Conservation (phyloP, 2,113 vertebrate genomes). For the Chlamydotis undulata region DNA sequence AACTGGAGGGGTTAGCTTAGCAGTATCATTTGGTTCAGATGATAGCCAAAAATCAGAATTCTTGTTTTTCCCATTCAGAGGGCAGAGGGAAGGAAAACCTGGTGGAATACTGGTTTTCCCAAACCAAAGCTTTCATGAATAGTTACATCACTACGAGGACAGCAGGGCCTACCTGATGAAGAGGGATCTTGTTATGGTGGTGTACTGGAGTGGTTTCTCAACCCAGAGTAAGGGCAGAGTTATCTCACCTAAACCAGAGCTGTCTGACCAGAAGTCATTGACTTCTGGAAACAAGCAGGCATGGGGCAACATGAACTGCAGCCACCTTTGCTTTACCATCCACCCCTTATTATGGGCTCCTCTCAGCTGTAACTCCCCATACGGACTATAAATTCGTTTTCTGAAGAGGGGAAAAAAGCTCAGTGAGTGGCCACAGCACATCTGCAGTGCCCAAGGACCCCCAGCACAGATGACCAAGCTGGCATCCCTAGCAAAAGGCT, state of each 20-base stretch:
- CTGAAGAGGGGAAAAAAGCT: background rate
- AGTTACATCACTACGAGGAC: background rate
- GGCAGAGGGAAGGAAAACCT: background rate
- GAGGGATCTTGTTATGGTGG: background rate
- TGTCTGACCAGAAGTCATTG: background rate
- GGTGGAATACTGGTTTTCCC: background rate
- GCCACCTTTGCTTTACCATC: background rate
- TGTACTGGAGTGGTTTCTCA: background rate
- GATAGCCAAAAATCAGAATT: background rate
- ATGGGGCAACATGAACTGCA: background rate
- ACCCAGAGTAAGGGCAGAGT: background rate
- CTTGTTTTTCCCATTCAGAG: background rate
- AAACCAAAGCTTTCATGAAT: background rate
- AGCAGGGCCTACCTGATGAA: background rate
- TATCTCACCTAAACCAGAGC: background rate
- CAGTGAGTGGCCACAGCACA: background rate
- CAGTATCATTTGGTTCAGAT: background rate
- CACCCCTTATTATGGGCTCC: background rate
- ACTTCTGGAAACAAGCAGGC: background rate
- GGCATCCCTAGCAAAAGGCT: background rate
- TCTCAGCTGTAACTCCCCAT: background rate
- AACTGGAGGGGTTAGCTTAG: background rate
- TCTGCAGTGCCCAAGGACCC: background rate
- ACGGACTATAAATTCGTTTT: background rate
- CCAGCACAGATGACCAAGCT: fast-evolving